These are phyloP conservation scores for Antheraea yamamai DNA, from an alignment of 2,888 invertebrate genomes.

Conservation along the genomic window DNA sequence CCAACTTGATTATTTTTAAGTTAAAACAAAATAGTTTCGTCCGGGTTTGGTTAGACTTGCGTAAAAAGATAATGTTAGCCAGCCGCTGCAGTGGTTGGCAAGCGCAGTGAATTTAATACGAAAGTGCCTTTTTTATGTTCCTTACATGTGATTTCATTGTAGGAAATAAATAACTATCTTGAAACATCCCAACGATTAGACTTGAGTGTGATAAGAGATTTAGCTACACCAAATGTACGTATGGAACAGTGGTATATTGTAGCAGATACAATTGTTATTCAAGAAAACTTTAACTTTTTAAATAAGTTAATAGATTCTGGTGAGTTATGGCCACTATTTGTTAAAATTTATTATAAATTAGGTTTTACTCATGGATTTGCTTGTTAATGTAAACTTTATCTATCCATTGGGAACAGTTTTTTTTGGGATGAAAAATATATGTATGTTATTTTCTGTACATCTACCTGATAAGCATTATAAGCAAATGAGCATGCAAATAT, in stretches of 20 bases:
- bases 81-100: too few relatives aligned
- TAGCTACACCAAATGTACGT: constrained; percentile 36
- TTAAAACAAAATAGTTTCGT: neutral
- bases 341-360: too few relatives aligned
- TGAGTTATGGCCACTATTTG: constrained; percentile 30
- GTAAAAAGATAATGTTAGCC: too few relatives aligned
- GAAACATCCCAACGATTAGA: constrained; percentile 33
- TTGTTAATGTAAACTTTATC: too few relatives aligned
- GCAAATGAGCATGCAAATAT: too few relatives aligned
- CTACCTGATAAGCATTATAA: too few relatives aligned
- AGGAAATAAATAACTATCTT: constrained; percentile 22
- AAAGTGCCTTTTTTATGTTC: neutral
- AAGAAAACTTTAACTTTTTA: constrained; percentile 53
- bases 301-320: constrained; percentile 54
- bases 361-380: too few relatives aligned
- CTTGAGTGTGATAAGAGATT: constrained; percentile 43
- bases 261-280: constrained; percentile 53
- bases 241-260: constrained; percentile 57
- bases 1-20: too few relatives aligned
- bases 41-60: too few relatives aligned
- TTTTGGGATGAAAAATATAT: too few relatives aligned
- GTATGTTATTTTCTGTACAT: too few relatives aligned
- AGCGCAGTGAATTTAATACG: neutral
- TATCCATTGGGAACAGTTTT: too few relatives aligned
- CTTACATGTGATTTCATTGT: neutral